Percentiles rank a stretch among this genome's conserved stretches.
phyloP scores from a whole-genome alignment of 2,797 vertebrate species.

The Luscinia megarhynchos region DNA sequence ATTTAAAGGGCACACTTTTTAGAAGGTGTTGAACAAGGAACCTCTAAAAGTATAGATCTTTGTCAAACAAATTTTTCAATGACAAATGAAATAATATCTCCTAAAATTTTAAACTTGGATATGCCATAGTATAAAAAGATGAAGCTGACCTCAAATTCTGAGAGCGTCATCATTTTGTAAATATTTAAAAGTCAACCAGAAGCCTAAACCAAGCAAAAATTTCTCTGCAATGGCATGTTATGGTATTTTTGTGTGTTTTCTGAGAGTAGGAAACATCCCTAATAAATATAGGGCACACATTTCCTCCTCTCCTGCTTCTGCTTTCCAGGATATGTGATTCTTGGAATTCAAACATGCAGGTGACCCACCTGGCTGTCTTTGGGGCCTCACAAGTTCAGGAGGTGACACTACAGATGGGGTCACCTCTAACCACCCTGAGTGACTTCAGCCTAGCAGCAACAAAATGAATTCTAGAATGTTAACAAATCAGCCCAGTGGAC shows the following conservation, averaged over 20 bases:
- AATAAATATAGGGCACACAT: fast-evolving
- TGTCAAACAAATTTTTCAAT: not conserved
- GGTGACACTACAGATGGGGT: not conserved
- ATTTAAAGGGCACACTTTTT: not conserved
- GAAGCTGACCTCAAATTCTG: not conserved
- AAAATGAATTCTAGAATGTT: slow-evolving; percentile 35
- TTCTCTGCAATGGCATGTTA: not conserved
- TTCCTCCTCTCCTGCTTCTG: not conserved
- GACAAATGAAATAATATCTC: not conserved
- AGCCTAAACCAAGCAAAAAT: not conserved
- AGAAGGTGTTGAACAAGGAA: not conserved
- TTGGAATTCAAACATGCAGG: not conserved
- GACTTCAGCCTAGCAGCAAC: not conserved
- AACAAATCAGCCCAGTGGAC: not conserved
- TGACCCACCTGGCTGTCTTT: not conserved
- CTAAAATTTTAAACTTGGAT: not conserved
- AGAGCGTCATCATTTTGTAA: not conserved
- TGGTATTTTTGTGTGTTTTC: not conserved
- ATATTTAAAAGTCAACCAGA: not conserved
- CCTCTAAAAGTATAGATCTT: not conserved
- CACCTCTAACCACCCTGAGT: not conserved
- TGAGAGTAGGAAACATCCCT: not conserved
- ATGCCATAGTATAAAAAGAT: not conserved
- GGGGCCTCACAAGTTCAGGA: not conserved
- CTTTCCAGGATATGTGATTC: not conserved